Evolutionary conservation across 2,113 vertebrate genomes (phyloP), one percentile per base, ranked within the genome.

Genomic region (Prionailurus bengalensis): DNA sequence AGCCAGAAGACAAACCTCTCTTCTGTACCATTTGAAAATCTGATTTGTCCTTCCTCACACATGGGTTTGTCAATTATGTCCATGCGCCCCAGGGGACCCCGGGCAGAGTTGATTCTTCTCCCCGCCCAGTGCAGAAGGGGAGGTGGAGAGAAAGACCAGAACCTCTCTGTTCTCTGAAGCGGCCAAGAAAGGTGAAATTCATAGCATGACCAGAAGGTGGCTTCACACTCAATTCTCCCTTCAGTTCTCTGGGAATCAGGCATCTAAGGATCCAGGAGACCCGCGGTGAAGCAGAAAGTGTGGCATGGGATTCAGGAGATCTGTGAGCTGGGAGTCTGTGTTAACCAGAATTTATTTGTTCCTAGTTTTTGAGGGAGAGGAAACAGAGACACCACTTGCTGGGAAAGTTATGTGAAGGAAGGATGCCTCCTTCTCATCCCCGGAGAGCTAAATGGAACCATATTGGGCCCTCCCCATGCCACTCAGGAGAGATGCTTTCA

Each of bases 301-400:
- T 10, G 8, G 27, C n/a, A n/a, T 13, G 19, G 71, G 66, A 29
- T 17, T 63, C 27, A 1, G 51, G 71, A 55, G 53, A 39, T 63
- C 53, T n/a, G 39, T n/a, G 68, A 68, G 4, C 7, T 79, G 33
- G 25, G 66, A 87, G 31, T 33, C 51, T 80, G 53, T 61, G 71
- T 94, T 66, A 94, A 90, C 89, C 33, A 79, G 92, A 93, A 66
- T 94, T 95, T 96, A 70, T 91, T 97, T 97, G 95, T 66, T 29
- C 21, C 33, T 84, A 87, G 42, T 53, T 96, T 90, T 92, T 79
- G 91, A 82, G 96, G 87, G 85, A 51, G 63, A 97, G 27, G 81
- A 98, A 92, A 74, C 95, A 92, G 91, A 96, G 93, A 97, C 78
- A 95, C 94, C 97, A 76, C 96, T 99, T 91, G 94, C 88, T 95